These are phyloP conservation scores for Melanerpes formicivorus DNA, from an alignment of 2,113 vertebrate genomes.

Conservation along the genomic window DNA sequence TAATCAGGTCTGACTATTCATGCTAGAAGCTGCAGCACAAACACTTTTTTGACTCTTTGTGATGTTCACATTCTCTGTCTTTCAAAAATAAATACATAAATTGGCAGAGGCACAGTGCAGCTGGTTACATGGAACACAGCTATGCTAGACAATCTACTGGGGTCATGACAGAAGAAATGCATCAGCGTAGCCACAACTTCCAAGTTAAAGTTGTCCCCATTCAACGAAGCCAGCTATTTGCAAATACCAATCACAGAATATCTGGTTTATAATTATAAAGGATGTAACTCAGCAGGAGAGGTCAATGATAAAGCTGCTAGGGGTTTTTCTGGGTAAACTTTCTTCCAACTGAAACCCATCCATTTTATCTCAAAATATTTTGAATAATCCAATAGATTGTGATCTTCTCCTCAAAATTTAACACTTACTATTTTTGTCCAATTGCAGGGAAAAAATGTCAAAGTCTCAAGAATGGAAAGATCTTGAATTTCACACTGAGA, in stretches of 20 bases:
- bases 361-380: background rate
- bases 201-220: background rate
- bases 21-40: background rate
- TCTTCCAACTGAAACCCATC: background rate
- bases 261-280: background rate
- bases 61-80: background rate
- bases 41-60: background rate
- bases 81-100: conserved; percentile 34
- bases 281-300: background rate
- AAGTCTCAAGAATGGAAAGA: background rate
- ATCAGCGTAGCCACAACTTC: background rate
- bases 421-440: background rate
- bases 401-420: background rate
- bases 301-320: background rate
- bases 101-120: conserved; percentile 9
- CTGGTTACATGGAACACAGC: background rate
- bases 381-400: background rate
- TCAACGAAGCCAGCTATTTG: background rate
- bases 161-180: background rate
- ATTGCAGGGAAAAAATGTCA: background rate
- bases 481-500: background rate
- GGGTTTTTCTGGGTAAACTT: background rate
- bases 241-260: background rate
- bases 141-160: background rate
- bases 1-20: background rate